Base-by-base conservation (phyloP, 2,113 vertebrate genomes). In the Willisornis vidua region DNA sequence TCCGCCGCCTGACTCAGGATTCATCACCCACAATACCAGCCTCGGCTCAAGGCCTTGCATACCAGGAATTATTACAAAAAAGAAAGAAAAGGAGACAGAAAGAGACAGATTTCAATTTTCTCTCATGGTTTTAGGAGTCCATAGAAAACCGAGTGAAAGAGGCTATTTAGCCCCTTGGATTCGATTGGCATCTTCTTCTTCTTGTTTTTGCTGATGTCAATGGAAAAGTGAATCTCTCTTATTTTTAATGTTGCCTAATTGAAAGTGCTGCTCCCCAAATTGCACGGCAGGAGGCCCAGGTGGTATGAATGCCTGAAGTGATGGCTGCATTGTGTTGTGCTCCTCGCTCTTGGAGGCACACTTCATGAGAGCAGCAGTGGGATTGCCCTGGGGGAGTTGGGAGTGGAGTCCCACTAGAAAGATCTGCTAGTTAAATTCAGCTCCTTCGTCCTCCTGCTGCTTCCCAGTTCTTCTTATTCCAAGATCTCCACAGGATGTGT, bases 251-350 rank as follows among this genome's bases (percentile, higher is more conserved):
- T 95, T 80, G 82, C n/a, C 94, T 97, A 96, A 97, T 96, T 95
- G 90, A 91, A 94, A 96, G 93, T 31, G 19, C 93, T 1, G 20
- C 93, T 94, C n/a, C 5, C 61, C 86, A 43, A 62, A n/a, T 46
- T 2, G 10, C 0, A 2, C 0, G 1, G 85, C 77, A 95, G 97
- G 95, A 97, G 96, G 91, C 94, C 95, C 97, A 97, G 97, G 98
- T 98, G 96, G 96, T 94, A 91, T 95, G 48, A 57, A 68, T 88
- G 94, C 89, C 84, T 19, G 17, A 55, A 73, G 94, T 94, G 77
- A 98, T 97, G 97, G 94, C 87, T 87, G 90, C 87, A 94, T 97
- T 97, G 95, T 98, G 90, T 85, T 28, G 7, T 71, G 49, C 67
- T 96, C 68, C 90, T 26, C 6, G 7, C 51, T 58, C 66, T 70